Conservation (phyloP, 2,797 vertebrate species). For the Helarctos malayanus region DNA sequence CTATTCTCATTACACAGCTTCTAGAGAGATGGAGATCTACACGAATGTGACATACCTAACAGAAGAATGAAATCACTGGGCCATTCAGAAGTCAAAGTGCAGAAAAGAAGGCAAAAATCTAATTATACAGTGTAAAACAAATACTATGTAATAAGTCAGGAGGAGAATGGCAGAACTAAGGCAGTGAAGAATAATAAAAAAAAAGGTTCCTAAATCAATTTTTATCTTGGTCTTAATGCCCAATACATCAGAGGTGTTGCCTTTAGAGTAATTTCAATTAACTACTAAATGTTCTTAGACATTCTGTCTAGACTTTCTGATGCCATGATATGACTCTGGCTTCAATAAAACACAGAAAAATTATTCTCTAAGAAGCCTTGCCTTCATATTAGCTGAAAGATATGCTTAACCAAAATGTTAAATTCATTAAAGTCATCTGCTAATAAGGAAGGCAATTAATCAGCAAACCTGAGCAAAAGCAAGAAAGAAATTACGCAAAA, state of each 20-base stretch:
- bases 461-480: not conserved
- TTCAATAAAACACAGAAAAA: constrained; percentile 59
- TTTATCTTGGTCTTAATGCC: not conserved
- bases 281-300: constrained; percentile 81
- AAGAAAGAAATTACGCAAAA: constrained; percentile 30
- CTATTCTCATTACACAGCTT: not conserved
- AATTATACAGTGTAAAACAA: not conserved
- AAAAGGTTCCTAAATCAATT: constrained; percentile 23
- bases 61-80: not conserved
- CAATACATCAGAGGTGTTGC: constrained; percentile 58
- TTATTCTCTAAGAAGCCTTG: not conserved
- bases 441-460: constrained; percentile 42
- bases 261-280: constrained; percentile 81
- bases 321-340: constrained; percentile 63
- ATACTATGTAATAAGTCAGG: not conserved
- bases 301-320: constrained; percentile 83
- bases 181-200: not conserved
- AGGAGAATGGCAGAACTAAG: not conserved
- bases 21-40: not conserved
- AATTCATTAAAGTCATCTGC: constrained; percentile 47
- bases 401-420: constrained; percentile 60
- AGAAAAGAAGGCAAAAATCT: not conserved
- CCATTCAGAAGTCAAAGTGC: not conserved
- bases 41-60: not conserved
- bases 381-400: constrained; percentile 31